Percentiles rank a stretch among this genome's conserved stretches.
Evolutionary conservation across 2,113 vertebrate species (phyloP).

Genomic region (Pachypanchax playfairii): DNA sequence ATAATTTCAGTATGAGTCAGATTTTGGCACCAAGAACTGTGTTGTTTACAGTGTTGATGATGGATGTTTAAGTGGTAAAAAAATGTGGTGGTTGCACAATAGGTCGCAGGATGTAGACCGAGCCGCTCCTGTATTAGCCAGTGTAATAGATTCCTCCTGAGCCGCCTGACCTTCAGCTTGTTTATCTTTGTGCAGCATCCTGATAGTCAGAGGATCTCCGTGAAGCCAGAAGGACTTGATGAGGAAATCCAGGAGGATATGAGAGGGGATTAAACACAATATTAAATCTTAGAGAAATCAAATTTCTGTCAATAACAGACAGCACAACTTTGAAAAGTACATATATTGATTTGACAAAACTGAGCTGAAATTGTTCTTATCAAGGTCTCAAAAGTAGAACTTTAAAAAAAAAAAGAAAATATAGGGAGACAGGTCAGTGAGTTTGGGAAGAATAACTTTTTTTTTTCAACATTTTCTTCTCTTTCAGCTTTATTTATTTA

Average conservation of each 20-base stretch:
- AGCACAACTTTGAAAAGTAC: constrained; percentile 50
- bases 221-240: constrained; percentile 36
- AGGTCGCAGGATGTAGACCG: constrained; percentile 19
- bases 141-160: constrained; percentile 6
- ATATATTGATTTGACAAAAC: constrained; percentile 52
- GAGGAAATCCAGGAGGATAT: constrained; percentile 29
- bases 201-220: constrained; percentile 10
- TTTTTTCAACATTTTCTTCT: no score
- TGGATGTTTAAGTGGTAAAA: constrained; percentile 15
- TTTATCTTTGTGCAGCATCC: constrained; percentile 33
- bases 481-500: no score
- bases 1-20: background rate
- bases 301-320: constrained; percentile 26
- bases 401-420: no score
- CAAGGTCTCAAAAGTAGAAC: constrained; percentile 34
- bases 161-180: constrained; percentile 51
- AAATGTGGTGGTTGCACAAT: constrained; percentile 13
- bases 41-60: constrained; percentile 23
- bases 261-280: constrained; percentile 24
- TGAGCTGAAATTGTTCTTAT: constrained; percentile 43
- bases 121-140: constrained; percentile 13
- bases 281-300: constrained; percentile 29
- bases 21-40: constrained; percentile 24
- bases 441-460: no score
- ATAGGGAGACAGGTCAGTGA: no score